A percentile compares a stretch with the other conserved stretches of the same genome.
These are phyloP conservation scores for Antennarius striatus DNA, from an alignment of 2,113 vertebrate species.

Conservation along the genomic window DNA sequence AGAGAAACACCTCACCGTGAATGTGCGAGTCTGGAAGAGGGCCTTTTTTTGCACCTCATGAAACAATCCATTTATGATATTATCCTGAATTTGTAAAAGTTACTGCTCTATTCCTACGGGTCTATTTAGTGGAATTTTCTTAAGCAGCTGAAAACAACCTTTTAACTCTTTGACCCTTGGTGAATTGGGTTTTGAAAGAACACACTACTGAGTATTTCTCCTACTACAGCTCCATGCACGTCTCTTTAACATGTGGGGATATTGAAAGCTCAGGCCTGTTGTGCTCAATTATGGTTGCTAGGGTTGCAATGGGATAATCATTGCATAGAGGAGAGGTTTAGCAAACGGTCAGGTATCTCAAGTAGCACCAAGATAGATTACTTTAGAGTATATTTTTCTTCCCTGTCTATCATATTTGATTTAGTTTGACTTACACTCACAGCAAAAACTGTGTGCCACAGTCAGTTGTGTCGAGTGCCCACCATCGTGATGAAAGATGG, in stretches of 20 bases:
- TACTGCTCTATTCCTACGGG: no score
- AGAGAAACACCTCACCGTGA: not conserved
- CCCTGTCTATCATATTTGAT: conserved; percentile 25
- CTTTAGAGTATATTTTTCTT: conserved; percentile 19
- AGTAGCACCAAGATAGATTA: conserved; percentile 11
- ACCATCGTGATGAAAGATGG: conserved; percentile 38
- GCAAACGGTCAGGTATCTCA: not conserved
- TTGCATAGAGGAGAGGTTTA: not conserved
- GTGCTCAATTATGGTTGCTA: not conserved
- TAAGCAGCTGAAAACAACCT: not conserved
- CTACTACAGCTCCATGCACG: not conserved
- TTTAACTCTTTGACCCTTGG: not conserved
- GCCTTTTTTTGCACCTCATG: not conserved
- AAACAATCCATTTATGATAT: not conserved
- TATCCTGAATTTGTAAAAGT: no score
- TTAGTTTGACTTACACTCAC: conserved; percentile 17
- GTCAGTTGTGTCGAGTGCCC: conserved; percentile 4
- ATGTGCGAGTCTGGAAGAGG: not conserved
- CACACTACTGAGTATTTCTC: not conserved
- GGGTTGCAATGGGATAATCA: not conserved
- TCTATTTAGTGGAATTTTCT: no score
- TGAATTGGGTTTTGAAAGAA: not conserved
- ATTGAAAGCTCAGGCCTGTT: not conserved
- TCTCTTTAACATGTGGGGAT: not conserved
- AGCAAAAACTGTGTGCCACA: not conserved